Evolutionary conservation across 2,888 invertebrate species (phyloP), one percentile per base, ranked within the genome.

Genomic region (Notodonta ziczac): DNA sequence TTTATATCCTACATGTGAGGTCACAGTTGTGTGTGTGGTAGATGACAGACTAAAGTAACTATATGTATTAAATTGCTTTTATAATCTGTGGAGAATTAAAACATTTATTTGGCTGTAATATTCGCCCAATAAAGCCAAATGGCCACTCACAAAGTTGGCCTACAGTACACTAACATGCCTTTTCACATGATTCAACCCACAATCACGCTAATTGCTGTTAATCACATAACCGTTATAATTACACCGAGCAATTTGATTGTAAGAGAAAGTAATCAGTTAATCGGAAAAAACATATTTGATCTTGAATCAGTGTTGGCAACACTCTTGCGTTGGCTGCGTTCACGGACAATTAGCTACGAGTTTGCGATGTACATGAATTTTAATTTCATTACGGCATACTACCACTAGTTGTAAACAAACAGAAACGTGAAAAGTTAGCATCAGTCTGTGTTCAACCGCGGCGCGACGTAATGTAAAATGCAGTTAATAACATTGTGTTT

Each of bases 401-500:
- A 51, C 5, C 16, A 14, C 14, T 58, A 42, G 14, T 57, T 42
- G 44, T 39, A 57, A 54, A 57, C 60, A 50, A 48, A 60, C 53
- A 65, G 48, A 46, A 32, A 66, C 66, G 61, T 56, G 42, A 50
- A 57, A 51, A 60, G n/a, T 5, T 6, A 48, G 5, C 48, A 14
- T n/a, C 48, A 48, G 48, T 48, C n/a, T 48, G 42, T 42, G 8
- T 42, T 12, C 46, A 46, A 56, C 14, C 39, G 58, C 24, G 61
- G 55, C 57, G 59, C 65, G 73, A 70, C 61, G 68, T 65, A 71
- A 77, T 74, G 72, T 70, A 81, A 70, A 68, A 85, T 78, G 76
- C 73, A 70, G 58, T 73, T 70, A 69, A 66, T 72, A 65, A 76
- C 67, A 77, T 69, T 74, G 65, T 69, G 64, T 64, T 59, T 76